Evolutionary conservation across 2,797 vertebrate species (phyloP), one percentile per base, ranked within the genome.

Genomic region (Cichlasoma orientale): DNA sequence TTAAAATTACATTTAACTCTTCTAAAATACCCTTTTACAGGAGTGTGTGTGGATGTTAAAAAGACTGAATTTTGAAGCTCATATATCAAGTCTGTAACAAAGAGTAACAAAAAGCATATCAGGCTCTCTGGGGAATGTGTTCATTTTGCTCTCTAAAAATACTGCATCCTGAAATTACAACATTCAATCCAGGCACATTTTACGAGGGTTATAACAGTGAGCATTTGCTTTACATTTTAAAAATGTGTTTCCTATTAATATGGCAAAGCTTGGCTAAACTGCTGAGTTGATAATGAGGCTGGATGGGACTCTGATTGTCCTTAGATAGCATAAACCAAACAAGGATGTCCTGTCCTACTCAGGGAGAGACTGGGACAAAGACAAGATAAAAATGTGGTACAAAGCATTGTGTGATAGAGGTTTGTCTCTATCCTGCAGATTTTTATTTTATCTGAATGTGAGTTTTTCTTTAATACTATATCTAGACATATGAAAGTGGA

Each of bases 181-280:
- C 21, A 74, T 59, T 21, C 3, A 23, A 50, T 29, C 3, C 54
- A 29, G 18, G 16, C 14, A 75, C 23, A n/a, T 68, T 56, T 50
- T 19, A 7, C 61, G 33, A 56, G 23, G 36, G 21, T 56, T 54
- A 12, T 13, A 33, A 61, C 3, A 25, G 6, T 58, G 19, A 68
- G 53, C 31, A 73, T 74, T 44, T 1, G 36, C 61, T 56, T 3
- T 56, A 56, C 41, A 68, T 41, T 47, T 19, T 52, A 2, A 29
- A 1, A 44, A 27, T 21, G 23, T 1, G 16, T 71, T 80, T 68
- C 2, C 5, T 29, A 19, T 63, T 54, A 14, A 29, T 52, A 5
- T 70, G 25, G 47, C 56, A 75, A 82, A 72, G 31, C 10, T 36
- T 41, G 41, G 14, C 53, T 71, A 75, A 79, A 74, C 73, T 41